These are phyloP conservation scores for Spea hammondii DNA, from an alignment of 2,797 vertebrate genomes.

Conservation along the genomic window DNA sequence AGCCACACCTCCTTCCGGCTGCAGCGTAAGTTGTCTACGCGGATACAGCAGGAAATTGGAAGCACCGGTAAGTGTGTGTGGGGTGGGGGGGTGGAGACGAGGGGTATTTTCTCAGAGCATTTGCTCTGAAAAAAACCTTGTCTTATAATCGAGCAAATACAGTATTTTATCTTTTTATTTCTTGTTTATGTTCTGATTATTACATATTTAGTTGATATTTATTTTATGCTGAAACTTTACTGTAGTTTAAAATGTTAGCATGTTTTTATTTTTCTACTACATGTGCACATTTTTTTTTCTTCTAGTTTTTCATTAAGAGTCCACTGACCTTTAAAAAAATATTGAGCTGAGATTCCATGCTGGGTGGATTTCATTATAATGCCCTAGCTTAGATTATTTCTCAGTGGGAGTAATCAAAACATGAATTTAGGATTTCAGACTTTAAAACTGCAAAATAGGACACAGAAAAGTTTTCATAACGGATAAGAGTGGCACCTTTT, in stretches of 20 bases:
- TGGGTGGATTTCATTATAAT: slow-evolving; percentile 40
- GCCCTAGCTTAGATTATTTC: slow-evolving; percentile 25
- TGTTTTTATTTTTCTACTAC: not conserved
- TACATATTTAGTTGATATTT: no score
- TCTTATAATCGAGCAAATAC: no score
- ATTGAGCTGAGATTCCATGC: slow-evolving; percentile 28
- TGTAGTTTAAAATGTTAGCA: not conserved
- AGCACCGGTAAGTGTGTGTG: no score
- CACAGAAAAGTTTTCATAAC: slow-evolving; percentile 5
- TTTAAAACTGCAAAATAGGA: slow-evolving; percentile 4
- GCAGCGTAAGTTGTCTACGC: no score
- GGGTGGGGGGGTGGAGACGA: no score
- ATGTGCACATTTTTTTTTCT: not conserved
- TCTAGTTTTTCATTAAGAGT: slow-evolving; percentile 12
- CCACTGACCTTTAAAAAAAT: slow-evolving; percentile 38
- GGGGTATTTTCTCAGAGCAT: no score
- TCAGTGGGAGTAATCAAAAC: slow-evolving; percentile 42
- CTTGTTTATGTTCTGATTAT: no score
- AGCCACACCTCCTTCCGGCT: no score
- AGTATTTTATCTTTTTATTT: no score
- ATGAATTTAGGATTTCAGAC: slow-evolving; percentile 20
- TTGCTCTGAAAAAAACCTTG: no score
- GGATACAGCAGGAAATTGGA: no score
- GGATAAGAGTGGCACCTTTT: not conserved
- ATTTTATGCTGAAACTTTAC: not conserved